Evolutionary conservation across 1,140 invertebrate genomes (phyloP), one percentile per base, ranked within the genome.

Genomic region (Aphaenogaster rudis): DNA sequence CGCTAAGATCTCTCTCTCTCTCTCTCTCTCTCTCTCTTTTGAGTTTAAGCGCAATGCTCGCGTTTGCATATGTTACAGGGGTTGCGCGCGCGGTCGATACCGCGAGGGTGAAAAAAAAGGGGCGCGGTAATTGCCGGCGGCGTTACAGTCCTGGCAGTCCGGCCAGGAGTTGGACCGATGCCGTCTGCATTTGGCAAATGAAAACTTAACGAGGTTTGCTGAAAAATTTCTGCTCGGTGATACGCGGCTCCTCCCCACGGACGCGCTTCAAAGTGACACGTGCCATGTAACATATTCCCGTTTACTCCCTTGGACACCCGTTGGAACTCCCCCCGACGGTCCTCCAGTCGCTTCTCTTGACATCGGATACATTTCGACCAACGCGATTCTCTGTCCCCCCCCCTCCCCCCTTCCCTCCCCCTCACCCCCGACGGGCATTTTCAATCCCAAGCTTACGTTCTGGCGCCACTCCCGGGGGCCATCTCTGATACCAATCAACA

Each of bases 241-340:
- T 78, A 54, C 78, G 74, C 71, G 78, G 69, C 52, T 77, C 72
- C 52, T 84, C 91, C 90, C 92, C 72, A 88, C 66, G 87, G 91
- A 91, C 90, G 88, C 88, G 90, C 91, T 93, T 92, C 93, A 93
- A 93, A 93, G 93, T 94, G 93, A 94, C 93, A 94, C 93, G 93
- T 93, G 93, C 90, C 93, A 59, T 33, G 39, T 33, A 80, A 36
- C 63, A 9, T 77, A 21, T 39, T 28, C 76, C 9, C 39, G 33
- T 42, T 17, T 13, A 8, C 28, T 50, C 28, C 13, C 17, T 48
- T 13, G 64, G 13, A 63, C 67, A 82, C n/a, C 52, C 50, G 7
- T 8, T 36, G 45, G 39, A 28, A 9, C 15, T 48, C 66, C 66
- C 74, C 33, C 36, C 61, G 39, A 66, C 54, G 61, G n/a, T 67